Base-by-base conservation (phyloP, 1,140 invertebrate species). In the Branchinecta lynchi region DNA sequence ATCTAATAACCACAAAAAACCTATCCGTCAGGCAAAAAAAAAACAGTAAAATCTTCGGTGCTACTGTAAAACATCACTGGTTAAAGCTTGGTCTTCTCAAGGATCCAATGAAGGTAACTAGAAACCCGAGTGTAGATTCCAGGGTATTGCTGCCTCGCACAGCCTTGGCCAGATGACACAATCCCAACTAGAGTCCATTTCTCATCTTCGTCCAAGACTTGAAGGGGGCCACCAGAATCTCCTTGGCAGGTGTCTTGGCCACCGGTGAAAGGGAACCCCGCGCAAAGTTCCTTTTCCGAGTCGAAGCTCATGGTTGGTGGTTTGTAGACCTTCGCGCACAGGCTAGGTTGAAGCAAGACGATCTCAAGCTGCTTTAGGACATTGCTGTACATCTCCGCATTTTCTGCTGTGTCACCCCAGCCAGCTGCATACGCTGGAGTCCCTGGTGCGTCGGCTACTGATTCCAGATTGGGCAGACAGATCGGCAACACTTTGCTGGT, bases 111-210 rank as follows among this genome's bases (percentile, higher is more conserved):
- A 6, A 86, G 73, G 76, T 85, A 90, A n/a, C 84, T 77, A 46
- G 84, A 84, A 20, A 91, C 86, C 77, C 84, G 83, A 0, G 89
- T 90, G 73, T 93, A 93, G 70, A 87, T 87, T n/a, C 90, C 90
- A 8, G 89, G 86, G 76, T 90, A 85, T 69, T 84, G 79, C 44
- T 86, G 83, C 70, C 86, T 79, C 3, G 83, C 90, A 77, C 90
- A 92, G 7, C 89, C 89, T 74, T 87, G 84, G 3, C 92, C 92
- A 79, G 81, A 45, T 74, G 87, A 89, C 0, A 90, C 86, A 21
- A 90, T 83, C 0, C 88, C 89, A 7, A 84, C 87, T 45, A 89
- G 76, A 74, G 88, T 89, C 85, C 86, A 89, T 21, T 43, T 51
- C 10, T 43, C 71, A 46, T 32, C 66, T 66, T 45, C 68, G 3